Base-by-base conservation (phyloP, 2,797 vertebrate species). In the Acipenser ruthenus region DNA sequence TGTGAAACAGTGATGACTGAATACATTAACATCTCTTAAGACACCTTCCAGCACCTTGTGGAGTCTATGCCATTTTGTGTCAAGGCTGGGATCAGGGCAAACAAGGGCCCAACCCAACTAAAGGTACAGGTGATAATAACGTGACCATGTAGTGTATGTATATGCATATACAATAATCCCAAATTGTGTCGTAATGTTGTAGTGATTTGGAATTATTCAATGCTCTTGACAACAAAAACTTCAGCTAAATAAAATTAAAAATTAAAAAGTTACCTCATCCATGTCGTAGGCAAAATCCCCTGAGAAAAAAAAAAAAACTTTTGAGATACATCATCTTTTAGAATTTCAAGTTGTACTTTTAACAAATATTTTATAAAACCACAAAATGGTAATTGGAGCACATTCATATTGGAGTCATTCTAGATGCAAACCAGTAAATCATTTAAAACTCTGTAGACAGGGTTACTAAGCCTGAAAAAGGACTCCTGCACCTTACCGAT, bases 251-350 rank as follows among this genome's bases (percentile, higher is more conserved):
- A 49, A 11, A 53, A 58, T 37, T 2, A 3, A 61, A 49, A 7
- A 8, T 37, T 4, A 3, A 5, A 10, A 5, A 8, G 63, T 83
- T 90, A 93, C 91, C 89, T 92, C 84, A 67, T 94, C 75, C 88
- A 94, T 85, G 69, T 95, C 86, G 66, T 94, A 95, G 68, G 93
- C 92, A 79, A 95, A 96, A 75, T 94, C 94, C 63, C 94, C 93
- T 94, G 79, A n/a, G 76, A 80, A 13, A 83, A 62, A 77, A 63
- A 37, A 37, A 37, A 37, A 37, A 37, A 37, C 23, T 37, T 37
- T 18, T 18, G 4, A 37, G 23, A 37, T 37, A 37, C 23, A 37
- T 37, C 23, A 37, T 37, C 15, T 18, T 18, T 37, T 37, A 37
- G 23, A 37, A 2, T 37, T 37, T 37, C 8, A 69, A 77, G 3